Evolutionary conservation across 2,888 invertebrate genomes (phyloP).

Genomic region (Lymantria dispar): DNA sequence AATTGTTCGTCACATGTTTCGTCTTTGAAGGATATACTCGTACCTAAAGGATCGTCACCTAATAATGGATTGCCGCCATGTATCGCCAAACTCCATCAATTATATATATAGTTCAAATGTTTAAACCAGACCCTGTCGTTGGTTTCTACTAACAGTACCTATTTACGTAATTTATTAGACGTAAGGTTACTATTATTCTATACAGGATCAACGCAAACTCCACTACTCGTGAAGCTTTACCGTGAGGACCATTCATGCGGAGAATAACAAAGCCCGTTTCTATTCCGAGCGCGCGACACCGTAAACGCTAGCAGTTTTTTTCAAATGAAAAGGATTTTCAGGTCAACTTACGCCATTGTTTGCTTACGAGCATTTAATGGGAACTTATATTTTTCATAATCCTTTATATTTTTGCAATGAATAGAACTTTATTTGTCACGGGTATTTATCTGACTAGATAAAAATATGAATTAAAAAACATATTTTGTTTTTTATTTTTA

Average conservation of each 20-base stretch:
- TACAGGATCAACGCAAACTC: conserved; percentile 18
- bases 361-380: background rate
- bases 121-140: too few relatives aligned
- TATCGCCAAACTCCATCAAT: too few relatives aligned
- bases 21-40: too few relatives aligned
- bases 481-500: too few relatives aligned
- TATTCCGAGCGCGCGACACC: conserved; percentile 25
- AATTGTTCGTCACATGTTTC: too few relatives aligned
- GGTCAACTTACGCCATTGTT: conserved; percentile 10
- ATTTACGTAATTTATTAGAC: background rate
- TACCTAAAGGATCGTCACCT: too few relatives aligned
- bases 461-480: too few relatives aligned
- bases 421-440: background rate
- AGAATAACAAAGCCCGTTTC: conserved; percentile 41
- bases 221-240: conserved; percentile 21
- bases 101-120: too few relatives aligned
- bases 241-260: conserved; percentile 43
- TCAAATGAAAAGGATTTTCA: conserved; percentile 13
- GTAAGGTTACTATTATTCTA: background rate
- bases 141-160: too few relatives aligned
- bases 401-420: background rate
- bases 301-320: conserved; percentile 32
- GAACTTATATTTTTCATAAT: background rate
- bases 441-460: too few relatives aligned
- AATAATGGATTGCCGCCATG: too few relatives aligned